phyloP scores from a whole-genome alignment of 2,888 invertebrate genomes.

The Muscina levida region DNA sequence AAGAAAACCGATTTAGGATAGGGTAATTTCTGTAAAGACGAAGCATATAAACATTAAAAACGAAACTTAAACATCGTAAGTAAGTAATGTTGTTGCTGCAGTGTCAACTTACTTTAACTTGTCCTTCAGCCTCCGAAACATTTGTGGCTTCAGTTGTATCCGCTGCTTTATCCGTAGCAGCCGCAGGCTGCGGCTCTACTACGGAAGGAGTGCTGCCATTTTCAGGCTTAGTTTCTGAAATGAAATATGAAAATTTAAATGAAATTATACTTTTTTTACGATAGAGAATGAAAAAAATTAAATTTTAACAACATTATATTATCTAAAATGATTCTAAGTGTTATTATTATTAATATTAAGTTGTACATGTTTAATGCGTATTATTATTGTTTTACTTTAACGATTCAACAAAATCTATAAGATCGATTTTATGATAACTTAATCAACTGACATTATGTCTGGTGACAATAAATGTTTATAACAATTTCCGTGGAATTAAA shows the following conservation, averaged over 20 bases:
- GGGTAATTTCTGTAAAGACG: conserved; percentile 74
- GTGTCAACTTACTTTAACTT: conserved; percentile 72
- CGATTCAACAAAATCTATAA: too few relatives aligned
- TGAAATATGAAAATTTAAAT: not conserved
- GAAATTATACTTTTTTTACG: not conserved
- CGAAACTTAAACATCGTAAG: not conserved
- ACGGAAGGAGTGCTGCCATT: conserved; percentile 41
- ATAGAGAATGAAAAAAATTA: not conserved
- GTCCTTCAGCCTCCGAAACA: conserved; percentile 74
- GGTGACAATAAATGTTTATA: too few relatives aligned
- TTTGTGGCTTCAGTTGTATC: conserved; percentile 47
- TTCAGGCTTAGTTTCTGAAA: conserved; percentile 68
- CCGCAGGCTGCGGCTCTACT: not conserved
- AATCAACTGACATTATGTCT: too few relatives aligned
- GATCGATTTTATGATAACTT: too few relatives aligned
- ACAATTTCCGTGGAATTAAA: too few relatives aligned
- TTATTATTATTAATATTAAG: too few relatives aligned
- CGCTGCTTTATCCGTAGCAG: conserved; percentile 10
- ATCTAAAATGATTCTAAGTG: too few relatives aligned
- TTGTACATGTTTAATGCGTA: too few relatives aligned
- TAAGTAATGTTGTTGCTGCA: not conserved
- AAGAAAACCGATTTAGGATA: conserved; percentile 91
- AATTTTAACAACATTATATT: not conserved
- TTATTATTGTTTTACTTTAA: too few relatives aligned
- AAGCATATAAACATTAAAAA: conserved; percentile 14